A percentile compares a stretch with the other conserved stretches of the same genome.
Conservation (phyloP, 2,113 vertebrate genomes). For the Rallus limicola region DNA sequence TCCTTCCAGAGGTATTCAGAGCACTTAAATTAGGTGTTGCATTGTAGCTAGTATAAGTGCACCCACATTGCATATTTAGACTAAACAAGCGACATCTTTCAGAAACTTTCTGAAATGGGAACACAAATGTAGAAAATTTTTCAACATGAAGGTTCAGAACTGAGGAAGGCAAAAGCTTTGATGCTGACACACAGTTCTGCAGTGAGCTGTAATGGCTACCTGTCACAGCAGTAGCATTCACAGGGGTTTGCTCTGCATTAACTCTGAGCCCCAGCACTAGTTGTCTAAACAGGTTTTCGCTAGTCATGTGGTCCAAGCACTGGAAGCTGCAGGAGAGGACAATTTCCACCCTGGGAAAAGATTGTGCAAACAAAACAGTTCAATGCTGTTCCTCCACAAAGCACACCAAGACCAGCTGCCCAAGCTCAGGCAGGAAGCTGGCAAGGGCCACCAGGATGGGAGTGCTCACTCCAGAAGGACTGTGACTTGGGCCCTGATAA, state of each 20-base stretch:
- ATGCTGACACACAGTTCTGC: background rate
- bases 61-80: background rate
- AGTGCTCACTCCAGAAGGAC: background rate
- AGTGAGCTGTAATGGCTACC: background rate
- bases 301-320: rapidly evolving
- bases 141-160: background rate
- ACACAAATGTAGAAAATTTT: background rate
- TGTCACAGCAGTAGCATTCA: background rate
- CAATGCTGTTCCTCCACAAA: background rate
- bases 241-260: background rate
- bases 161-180: background rate
- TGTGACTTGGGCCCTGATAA: background rate
- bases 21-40: background rate
- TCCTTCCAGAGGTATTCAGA: background rate
- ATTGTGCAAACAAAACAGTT: background rate
- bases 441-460: background rate
- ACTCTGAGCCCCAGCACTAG: background rate
- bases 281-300: background rate
- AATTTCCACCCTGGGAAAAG: background rate
- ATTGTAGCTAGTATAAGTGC: background rate
- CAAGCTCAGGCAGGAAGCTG: background rate
- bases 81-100: constrained; percentile 16
- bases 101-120: background rate
- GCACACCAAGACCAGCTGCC: background rate
- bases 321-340: background rate